Conservation (phyloP, 2,888 invertebrate species). For the Hyles lineata region DNA sequence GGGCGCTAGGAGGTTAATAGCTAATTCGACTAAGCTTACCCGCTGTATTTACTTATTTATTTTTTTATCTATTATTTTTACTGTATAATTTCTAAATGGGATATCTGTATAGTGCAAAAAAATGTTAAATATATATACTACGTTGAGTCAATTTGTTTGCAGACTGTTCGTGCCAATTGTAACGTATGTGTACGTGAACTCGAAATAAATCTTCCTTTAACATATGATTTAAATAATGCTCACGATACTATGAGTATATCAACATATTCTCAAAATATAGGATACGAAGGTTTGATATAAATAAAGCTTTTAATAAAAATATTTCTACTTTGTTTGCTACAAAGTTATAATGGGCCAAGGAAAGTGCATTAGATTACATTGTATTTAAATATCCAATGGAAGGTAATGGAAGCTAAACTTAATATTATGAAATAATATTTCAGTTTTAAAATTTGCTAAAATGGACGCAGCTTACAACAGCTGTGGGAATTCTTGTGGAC, state of each 20-base stretch:
- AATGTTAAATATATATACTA: background rate
- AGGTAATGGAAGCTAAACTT: background rate
- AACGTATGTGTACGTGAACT: background rate
- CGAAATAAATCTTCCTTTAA: background rate
- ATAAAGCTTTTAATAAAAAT: background rate
- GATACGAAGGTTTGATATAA: background rate
- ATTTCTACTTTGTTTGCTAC: conserved; percentile 1
- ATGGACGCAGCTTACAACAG: too few species aligned
- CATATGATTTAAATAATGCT: conserved; percentile 12
- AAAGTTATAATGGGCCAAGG: background rate
- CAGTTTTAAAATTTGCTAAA: too few species aligned
- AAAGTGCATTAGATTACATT: background rate
- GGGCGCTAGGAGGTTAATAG: too few species aligned
- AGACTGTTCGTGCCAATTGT: conserved; percentile 1
- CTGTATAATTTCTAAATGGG: too few species aligned
- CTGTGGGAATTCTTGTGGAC: too few species aligned
- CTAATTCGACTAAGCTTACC: too few species aligned
- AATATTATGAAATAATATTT: background rate
- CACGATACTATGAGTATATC: background rate
- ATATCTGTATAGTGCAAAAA: too few species aligned
- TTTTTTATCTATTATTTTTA: too few species aligned
- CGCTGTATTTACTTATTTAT: too few species aligned
- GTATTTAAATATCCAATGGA: background rate
- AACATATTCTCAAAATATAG: background rate
- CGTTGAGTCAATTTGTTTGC: background rate